Conservation (phyloP, 2,797 vertebrate genomes). For the Gymnocypris eckloni region DNA sequence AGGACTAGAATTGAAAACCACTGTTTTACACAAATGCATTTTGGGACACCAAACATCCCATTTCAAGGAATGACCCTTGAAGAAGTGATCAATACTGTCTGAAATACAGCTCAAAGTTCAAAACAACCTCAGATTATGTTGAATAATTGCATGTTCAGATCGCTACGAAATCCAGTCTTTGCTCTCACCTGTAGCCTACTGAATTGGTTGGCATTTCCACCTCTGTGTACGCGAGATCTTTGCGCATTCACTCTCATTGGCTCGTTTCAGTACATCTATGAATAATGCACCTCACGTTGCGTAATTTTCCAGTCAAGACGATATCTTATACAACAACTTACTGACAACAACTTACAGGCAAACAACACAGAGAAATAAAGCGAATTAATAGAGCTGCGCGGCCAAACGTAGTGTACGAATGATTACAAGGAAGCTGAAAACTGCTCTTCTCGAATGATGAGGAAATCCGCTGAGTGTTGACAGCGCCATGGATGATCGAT, state of each 20-base stretch:
- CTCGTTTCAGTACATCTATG: constrained; percentile 9
- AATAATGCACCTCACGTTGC: constrained; percentile 47
- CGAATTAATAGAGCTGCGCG: not conserved
- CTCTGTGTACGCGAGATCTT: constrained; percentile 54
- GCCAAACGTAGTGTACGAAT: not conserved
- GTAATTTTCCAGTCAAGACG: constrained; percentile 34
- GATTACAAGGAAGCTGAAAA: not conserved
- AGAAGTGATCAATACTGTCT: not conserved
- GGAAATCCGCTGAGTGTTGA: constrained; percentile 12
- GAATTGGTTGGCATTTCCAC: constrained; percentile 75
- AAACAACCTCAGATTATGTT: not conserved
- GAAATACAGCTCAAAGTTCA: not conserved
- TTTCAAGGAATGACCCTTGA: not conserved
- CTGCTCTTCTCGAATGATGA: not conserved
- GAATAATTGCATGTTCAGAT: not conserved
- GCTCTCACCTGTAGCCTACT: not conserved
- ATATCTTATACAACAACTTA: constrained; percentile 20
- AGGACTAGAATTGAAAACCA: too few species aligned
- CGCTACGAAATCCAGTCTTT: not conserved
- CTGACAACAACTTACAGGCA: constrained; percentile 12
- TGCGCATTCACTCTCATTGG: constrained; percentile 36
- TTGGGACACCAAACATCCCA: not conserved
- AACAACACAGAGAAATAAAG: constrained; percentile 9
- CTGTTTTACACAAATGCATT: not conserved
- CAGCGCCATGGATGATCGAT: constrained; percentile 22